phyloP scores from a whole-genome alignment of 2,888 invertebrate genomes.

The Himalopsyche kuldschensis region DNA sequence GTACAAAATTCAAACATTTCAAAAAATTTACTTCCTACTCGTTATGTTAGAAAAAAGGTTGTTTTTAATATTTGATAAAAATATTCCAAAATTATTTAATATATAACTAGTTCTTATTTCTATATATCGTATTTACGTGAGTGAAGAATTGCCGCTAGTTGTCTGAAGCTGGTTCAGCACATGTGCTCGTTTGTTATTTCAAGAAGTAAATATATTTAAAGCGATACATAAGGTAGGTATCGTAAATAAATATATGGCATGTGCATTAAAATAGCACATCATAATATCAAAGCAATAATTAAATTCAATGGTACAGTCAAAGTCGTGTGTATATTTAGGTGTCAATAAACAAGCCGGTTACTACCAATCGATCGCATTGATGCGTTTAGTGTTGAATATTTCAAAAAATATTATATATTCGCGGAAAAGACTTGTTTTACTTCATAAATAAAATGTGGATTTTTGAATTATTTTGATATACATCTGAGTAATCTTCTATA shows the following conservation, averaged over 20 bases:
- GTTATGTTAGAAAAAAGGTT: too few relatives aligned
- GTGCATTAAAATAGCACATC: background rate
- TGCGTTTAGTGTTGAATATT: too few relatives aligned
- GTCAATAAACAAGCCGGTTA: background rate
- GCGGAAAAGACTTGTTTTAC: too few relatives aligned
- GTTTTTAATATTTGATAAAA: too few relatives aligned
- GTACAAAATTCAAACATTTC: too few relatives aligned
- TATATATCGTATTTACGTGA: background rate
- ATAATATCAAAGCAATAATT: background rate
- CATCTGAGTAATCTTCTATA: too few relatives aligned
- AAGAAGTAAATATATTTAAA: background rate
- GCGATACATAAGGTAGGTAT: background rate
- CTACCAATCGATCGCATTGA: too few relatives aligned
- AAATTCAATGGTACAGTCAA: background rate
- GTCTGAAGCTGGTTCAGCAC: background rate
- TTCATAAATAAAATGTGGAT: too few relatives aligned
- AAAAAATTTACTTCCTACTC: too few relatives aligned
- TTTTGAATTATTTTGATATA: too few relatives aligned
- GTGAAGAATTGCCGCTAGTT: background rate
- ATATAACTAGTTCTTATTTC: background rate
- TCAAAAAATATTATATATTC: too few relatives aligned
- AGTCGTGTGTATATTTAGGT: background rate
- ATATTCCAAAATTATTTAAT: too few relatives aligned
- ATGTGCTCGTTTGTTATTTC: background rate
- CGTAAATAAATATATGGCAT: background rate